Conservation (phyloP, 2,888 invertebrate genomes). For the Tinea semifulvella region DNA sequence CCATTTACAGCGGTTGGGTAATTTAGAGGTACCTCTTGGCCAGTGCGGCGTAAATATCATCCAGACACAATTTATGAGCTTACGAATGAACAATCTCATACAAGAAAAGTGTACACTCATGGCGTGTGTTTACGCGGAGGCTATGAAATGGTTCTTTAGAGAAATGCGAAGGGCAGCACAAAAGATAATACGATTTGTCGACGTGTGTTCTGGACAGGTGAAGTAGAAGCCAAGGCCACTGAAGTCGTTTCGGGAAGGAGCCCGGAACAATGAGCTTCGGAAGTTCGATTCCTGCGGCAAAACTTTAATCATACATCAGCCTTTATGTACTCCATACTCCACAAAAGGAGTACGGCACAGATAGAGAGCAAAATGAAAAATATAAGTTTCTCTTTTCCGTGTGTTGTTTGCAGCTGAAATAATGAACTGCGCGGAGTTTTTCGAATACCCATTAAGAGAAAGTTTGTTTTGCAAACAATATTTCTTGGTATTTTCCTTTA, state of each 20-base stretch:
- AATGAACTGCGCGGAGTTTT: slow-evolving; percentile 12
- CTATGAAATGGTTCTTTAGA: neutral
- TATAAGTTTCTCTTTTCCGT: slow-evolving; percentile 19
- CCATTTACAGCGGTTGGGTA: slow-evolving; percentile 11
- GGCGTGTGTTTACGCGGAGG: neutral
- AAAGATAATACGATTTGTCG: slow-evolving; percentile 2
- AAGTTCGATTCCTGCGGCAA: slow-evolving; percentile 18
- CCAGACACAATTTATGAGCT: neutral
- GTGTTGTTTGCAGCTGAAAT: slow-evolving; percentile 15
- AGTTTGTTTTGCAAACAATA: slow-evolving; percentile 14
- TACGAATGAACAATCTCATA: slow-evolving; percentile 7
- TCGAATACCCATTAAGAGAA: slow-evolving; percentile 15
- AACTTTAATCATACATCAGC: slow-evolving; percentile 49
- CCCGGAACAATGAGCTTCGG: slow-evolving; percentile 13
- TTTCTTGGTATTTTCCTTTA: slow-evolving; percentile 10
- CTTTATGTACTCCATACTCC: slow-evolving; percentile 24
- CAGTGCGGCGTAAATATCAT: slow-evolving; percentile 4
- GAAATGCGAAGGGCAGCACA: slow-evolving; percentile 2
- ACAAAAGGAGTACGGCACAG: slow-evolving; percentile 15
- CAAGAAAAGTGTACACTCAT: neutral
- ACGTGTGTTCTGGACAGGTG: slow-evolving; percentile 5
- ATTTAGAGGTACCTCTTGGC: slow-evolving; percentile 8
- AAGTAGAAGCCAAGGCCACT: neutral
- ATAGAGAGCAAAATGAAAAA: slow-evolving; percentile 34
- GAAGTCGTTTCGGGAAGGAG: slow-evolving; percentile 7